Conservation (phyloP, 2,113 vertebrate genomes). For the Cavia aperea region DNA sequence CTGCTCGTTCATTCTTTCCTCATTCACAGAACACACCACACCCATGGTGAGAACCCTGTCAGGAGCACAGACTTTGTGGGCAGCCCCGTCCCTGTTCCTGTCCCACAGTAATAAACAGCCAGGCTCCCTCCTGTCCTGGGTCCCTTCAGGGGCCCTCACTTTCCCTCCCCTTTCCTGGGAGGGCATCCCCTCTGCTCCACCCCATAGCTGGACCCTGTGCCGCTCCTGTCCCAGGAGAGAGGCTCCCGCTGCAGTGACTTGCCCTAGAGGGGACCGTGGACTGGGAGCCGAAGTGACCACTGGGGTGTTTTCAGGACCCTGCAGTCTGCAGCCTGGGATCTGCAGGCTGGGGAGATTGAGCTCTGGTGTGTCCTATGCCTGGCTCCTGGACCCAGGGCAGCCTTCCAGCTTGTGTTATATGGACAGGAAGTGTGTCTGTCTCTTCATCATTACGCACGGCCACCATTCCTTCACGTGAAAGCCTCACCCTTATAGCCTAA, state of each 20-base stretch:
- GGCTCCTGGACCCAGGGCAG: neutral
- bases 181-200: no score
- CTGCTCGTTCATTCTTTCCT: neutral
- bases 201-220: no score
- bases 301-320: neutral
- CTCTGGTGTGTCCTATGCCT: neutral
- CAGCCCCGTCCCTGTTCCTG: neutral
- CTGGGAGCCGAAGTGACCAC: neutral
- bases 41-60: neutral
- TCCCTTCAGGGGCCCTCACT: neutral
- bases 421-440: accelerated
- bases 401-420: neutral
- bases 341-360: neutral
- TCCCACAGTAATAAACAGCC: neutral
- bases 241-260: neutral
- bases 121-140: neutral
- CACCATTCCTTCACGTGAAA: neutral
- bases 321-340: neutral
- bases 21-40: neutral
- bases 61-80: no score
- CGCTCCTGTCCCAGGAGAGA: neutral
- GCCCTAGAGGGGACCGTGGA: neutral
- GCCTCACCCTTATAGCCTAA: neutral
- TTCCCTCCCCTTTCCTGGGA: no score
- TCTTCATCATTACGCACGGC: neutral